phyloP scores from a whole-genome alignment of 92 coral and sea anemone genomes.

The Phenganax stokvisi region DNA sequence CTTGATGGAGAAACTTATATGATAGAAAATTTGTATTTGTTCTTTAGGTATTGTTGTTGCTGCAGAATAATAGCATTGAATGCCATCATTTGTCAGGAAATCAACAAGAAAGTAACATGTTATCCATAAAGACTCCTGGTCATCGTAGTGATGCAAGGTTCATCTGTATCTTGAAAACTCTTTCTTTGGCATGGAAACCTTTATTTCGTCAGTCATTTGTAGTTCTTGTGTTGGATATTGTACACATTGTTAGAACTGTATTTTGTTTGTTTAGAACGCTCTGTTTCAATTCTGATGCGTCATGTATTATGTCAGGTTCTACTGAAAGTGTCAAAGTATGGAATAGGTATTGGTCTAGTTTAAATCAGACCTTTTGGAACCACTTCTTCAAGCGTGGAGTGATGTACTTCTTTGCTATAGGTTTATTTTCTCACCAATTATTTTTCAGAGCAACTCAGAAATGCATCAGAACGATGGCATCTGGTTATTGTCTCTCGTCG shows the following conservation, averaged over 20 bases:
- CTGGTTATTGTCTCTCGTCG: slow-evolving; percentile 82
- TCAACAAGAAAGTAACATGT: slow-evolving; percentile 50
- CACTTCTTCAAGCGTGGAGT: background rate
- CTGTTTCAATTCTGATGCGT: slow-evolving; percentile 79
- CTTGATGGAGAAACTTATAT: too few relatives aligned
- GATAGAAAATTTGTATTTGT: background rate
- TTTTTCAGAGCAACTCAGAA: slow-evolving; percentile 64
- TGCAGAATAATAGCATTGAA: slow-evolving; percentile 79
- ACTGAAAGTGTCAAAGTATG: slow-evolving; percentile 86
- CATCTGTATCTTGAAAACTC: background rate
- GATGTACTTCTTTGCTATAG: background rate
- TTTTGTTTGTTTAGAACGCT: slow-evolving; percentile 52
- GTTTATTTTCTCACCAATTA: background rate
- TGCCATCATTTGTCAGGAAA: slow-evolving; percentile 53
- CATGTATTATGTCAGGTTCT: slow-evolving; percentile 85
- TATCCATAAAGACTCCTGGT: slow-evolving; percentile 71
- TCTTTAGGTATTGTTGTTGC: slow-evolving; percentile 63
- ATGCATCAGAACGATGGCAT: slow-evolving; percentile 75
- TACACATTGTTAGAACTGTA: too few relatives aligned
- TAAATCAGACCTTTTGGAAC: background rate
- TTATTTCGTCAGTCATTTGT: background rate
- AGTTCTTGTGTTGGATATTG: background rate
- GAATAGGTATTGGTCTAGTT: slow-evolving; percentile 64
- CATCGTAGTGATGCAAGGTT: slow-evolving; percentile 93
- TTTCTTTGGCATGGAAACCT: background rate